Evolutionary conservation across 2,113 vertebrate species (phyloP), one percentile per base, ranked within the genome.

Genomic region (Xenopus laevis): DNA sequence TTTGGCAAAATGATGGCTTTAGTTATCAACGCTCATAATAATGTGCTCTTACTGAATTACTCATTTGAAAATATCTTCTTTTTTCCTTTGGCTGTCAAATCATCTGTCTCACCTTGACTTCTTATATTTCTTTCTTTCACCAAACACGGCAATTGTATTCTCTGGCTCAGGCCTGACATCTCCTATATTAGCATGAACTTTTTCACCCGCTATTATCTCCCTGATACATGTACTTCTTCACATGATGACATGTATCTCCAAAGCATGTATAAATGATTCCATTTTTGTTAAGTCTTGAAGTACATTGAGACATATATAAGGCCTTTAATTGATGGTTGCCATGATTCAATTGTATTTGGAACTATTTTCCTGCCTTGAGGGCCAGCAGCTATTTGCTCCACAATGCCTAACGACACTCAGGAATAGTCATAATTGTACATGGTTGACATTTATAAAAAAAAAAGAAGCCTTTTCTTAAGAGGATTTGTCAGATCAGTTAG

Each of bases 321-420:
- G 53, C 17, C 53, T 55, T 55, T 55, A 55, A 55, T 55, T 55
- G 53, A 55, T 55, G 53, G 53, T 55, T 55, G 53, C 53, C 53
- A 55, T 55, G 53, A 55, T 55, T 55, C 15, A n/a, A 55, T 55
- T 55, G 15, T 55, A n/a, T 55, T 55, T n/a, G 1, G 53, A n/a
- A 55, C 53, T 7, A n/a, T 55, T 55, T 55, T 55, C 7, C 17
- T 55, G 53, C 53, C 53, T 50, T 55, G 17, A 55, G 53, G 53
- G 17, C 53, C 17, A 55, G 15, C 53, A 55, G 53, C 53, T 55
- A 55, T 55, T 55, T n/a, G 15, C 53, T 55, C 53, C 8, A n/a
- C 53, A 7, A 55, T 55, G 15, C 53, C 4, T 55, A 18, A 55
- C 17, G 17, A 55, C 53, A 16, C 17, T 55, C 7, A 55, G 15